phyloP scores from a whole-genome alignment of 2,888 invertebrate genomes.

The Pristionchus mayeri region DNA sequence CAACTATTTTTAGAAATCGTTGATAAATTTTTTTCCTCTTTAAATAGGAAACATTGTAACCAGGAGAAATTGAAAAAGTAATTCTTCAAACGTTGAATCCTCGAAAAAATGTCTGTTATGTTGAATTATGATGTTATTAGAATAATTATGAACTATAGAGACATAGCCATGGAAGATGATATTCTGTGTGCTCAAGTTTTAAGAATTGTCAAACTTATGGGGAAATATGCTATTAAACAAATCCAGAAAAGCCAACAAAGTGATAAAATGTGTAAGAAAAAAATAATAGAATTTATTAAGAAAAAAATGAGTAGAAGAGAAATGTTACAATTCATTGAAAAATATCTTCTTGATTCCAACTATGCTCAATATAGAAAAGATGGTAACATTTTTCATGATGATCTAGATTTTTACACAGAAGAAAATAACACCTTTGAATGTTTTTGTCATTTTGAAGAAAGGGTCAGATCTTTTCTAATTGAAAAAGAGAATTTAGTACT shows the following conservation, averaged over 20 bases:
- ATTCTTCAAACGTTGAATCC: constrained; percentile 52
- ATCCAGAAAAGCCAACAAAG: background rate
- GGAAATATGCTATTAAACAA: background rate
- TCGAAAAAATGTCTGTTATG: constrained; percentile 50
- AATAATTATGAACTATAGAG: constrained; percentile 1
- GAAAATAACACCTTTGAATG: background rate
- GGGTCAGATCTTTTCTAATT: background rate
- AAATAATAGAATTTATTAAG: background rate
- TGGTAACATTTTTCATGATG: background rate
- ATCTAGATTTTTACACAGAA: background rate
- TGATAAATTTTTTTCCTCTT: constrained; percentile 50
- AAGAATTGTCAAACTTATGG: background rate
- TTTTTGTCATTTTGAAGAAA: background rate
- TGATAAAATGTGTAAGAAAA: constrained; percentile 1
- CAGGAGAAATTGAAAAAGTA: constrained; percentile 54
- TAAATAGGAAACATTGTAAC: constrained; percentile 49
- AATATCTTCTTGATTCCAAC: background rate
- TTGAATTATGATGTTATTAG: background rate
- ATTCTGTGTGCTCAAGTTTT: background rate
- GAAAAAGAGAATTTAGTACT: constrained; percentile 33
- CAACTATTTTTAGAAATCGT: constrained; percentile 17
- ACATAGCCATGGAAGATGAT: background rate
- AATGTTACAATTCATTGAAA: background rate
- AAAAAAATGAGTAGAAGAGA: background rate
- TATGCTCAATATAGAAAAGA: background rate